Evolutionary conservation across 2,797 vertebrate species (phyloP), one percentile per base, ranked within the genome.

Genomic region (Galago senegalensis): DNA sequence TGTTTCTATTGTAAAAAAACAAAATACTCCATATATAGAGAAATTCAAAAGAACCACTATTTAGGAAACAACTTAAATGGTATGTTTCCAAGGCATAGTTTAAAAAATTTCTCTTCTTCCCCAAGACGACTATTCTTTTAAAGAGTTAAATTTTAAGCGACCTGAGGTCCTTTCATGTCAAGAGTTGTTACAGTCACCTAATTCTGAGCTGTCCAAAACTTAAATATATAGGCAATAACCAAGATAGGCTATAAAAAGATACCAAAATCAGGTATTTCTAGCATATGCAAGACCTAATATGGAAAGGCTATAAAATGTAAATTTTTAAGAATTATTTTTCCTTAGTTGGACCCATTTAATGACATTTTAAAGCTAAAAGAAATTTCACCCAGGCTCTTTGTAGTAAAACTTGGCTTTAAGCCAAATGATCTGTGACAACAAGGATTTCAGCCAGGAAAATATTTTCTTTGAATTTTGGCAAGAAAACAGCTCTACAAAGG

Each of bases 391-490:
- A 81, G 43, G 49, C 11, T 31, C 17, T 65, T 29, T 29, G 27
- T 20, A 46, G 11, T 8, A 72, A 93, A 91, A 95, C 60, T 53
- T 93, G 94, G 93, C 92, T 77, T 27, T 63, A 60, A 34, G n/a
- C 37, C 94, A 96, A 58, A 0, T 65, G 70, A 95, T 85, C 63
- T 72, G 87, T 79, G 29, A 87, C 97, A 93, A 96, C 21, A 82
- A 95, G 25, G 58, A 61, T 58, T 90, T 89, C 34, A 83, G 76
- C 87, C 61, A 73, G 85, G 40, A 94, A 96, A 97, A 94, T 82
- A 87, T 72, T 94, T 91, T 82, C 91, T 95, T 85, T 70, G n/a
- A 81, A 79, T 84, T 97, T 31, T 97, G 95, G 87, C 95, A 96
- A 79, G 58, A 87, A 93, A 91, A 93, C 25, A 89, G 77, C 8